Conservation (phyloP, 1,140 invertebrate species). For the Orius insidiosus region DNA sequence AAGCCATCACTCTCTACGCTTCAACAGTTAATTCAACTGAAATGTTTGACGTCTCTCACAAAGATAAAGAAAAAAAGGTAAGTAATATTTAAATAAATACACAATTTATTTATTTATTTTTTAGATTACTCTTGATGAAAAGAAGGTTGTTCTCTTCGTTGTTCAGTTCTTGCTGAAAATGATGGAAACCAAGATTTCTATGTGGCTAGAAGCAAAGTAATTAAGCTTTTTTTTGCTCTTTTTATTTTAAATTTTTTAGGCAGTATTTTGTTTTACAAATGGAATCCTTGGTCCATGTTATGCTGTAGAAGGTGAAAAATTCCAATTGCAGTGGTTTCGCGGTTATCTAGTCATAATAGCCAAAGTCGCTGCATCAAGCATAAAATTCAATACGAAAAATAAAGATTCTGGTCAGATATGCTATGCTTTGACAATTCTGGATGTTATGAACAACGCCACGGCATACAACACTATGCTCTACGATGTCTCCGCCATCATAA, state of each 20-base stretch:
- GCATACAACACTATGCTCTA: slow-evolving; percentile 64
- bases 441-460: slow-evolving; percentile 84
- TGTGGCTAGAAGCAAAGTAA: slow-evolving; percentile 33
- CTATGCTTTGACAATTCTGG: slow-evolving; percentile 60
- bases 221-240: slow-evolving; percentile 7
- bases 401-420: slow-evolving; percentile 18
- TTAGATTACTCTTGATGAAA: slow-evolving; percentile 14
- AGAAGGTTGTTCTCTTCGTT: slow-evolving; percentile 43
- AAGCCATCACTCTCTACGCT: slow-evolving; percentile 44
- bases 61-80: slow-evolving; percentile 50
- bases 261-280: slow-evolving; percentile 80
- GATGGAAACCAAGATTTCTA: slow-evolving; percentile 61
- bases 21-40: slow-evolving; percentile 44
- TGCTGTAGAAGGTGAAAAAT: slow-evolving; percentile 76
- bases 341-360: slow-evolving; percentile 74
- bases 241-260: slow-evolving; percentile 35
- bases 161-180: slow-evolving; percentile 53
- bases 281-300: slow-evolving; percentile 81
- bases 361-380: slow-evolving; percentile 31
- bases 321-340: slow-evolving; percentile 72
- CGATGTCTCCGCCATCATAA: slow-evolving; percentile 58
- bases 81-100: slow-evolving; percentile 6
- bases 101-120: background rate
- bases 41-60: slow-evolving; percentile 50
- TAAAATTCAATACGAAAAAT: background rate